Conservation (phyloP, 2,113 vertebrate species). For the Chroicocephalus ridibundus region DNA sequence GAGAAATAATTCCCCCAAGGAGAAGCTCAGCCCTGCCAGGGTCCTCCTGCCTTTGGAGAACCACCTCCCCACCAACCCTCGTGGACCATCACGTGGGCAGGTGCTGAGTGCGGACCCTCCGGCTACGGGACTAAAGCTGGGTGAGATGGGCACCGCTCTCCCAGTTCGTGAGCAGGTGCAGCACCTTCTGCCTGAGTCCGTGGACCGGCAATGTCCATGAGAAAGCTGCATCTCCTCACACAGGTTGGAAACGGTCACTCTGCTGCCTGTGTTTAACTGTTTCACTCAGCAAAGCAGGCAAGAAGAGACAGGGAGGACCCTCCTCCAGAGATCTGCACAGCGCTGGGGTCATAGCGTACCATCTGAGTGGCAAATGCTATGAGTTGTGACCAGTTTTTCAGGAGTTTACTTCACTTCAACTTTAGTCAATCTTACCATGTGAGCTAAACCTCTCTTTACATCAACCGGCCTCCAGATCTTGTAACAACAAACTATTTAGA, state of each 20-base stretch:
- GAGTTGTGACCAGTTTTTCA: background rate
- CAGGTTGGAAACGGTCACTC: background rate
- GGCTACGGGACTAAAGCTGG: background rate
- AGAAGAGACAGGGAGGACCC: background rate
- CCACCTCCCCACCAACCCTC: background rate
- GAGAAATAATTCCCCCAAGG: background rate
- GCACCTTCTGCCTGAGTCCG: background rate
- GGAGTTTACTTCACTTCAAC: background rate
- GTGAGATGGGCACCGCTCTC: background rate
- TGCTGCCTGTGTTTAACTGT: background rate
- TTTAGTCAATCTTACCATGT: background rate
- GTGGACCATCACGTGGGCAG: background rate
- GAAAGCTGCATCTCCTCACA: background rate
- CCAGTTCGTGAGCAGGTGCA: background rate
- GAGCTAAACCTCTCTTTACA: background rate
- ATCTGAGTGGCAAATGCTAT: background rate
- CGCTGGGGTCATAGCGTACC: background rate
- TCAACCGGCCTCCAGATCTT: background rate
- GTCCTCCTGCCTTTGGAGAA: background rate
- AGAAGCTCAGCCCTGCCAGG: background rate
- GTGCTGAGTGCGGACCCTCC: accelerated
- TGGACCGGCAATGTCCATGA: accelerated
- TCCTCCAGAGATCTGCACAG: background rate
- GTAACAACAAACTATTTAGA: background rate
- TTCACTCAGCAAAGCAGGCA: background rate